Evolutionary conservation across 2,888 invertebrate genomes (phyloP), one percentile per base, ranked within the genome.

Genomic region (Brachynemurus nebulosus): DNA sequence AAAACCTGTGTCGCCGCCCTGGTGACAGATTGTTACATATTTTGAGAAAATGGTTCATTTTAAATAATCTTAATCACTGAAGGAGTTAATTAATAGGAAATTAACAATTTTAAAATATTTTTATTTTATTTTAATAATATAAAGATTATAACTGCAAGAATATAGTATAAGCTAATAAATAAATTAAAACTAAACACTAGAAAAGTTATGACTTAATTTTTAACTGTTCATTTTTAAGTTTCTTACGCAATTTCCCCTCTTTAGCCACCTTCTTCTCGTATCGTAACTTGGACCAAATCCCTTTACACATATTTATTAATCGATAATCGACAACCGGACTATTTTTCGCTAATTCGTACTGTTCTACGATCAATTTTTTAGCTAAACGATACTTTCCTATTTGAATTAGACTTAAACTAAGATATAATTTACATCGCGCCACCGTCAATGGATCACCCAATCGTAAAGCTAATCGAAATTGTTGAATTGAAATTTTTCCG

Each of bases 371-470:
- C 42, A 89, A 73, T 36, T 65, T 59, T 51, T 72, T 73, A 1
- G 89, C 78, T 25, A 63, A 55, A 49, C 70, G 72, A 4, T 86
- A 71, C 35, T 74, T 63, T 1, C 83, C 83, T 51, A 77, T 76
- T 64, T 97, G 97, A 46, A 95, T 83, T 18, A 86, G 68, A 53
- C 93, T 91, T 45, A 95, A 71, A 25, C 91, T 86, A 44, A 81
- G 77, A 62, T 88, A 97, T 0, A 97, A 70, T 54, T 76, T 77
- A 60, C 96, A 95, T 45, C 92, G 73, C 1, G 86, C 77, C 30
- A 83, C 78, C 40, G 88, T 65, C 25, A 77, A 71, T 0, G 89
- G 86, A 65, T 96, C 92, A 1, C 85, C 86, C 33, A 92, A 68
- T 56, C 80, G 73, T 48, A 80, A 58, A 0, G 93, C 92, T 19